phyloP scores from a whole-genome alignment of 92 coral and sea anemone genomes.

The Zoanthus solanderi region DNA sequence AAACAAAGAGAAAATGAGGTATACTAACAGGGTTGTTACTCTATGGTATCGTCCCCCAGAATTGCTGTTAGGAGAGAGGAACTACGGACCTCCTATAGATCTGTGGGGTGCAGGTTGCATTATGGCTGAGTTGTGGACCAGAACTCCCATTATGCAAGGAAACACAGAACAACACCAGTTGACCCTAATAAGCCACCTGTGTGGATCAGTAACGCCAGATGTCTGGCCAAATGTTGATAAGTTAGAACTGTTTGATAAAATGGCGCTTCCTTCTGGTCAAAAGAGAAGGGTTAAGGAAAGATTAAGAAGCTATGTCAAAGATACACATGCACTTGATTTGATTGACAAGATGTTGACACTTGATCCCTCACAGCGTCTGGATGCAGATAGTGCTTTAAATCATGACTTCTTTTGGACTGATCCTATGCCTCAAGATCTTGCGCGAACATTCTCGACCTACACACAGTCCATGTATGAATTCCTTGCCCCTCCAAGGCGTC shows the following conservation, averaged over 20 bases:
- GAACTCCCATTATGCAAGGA: constrained; percentile 99
- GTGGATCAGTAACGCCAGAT: constrained; percentile 92
- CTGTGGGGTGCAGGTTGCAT: constrained; percentile 99
- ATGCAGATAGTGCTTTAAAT: constrained; percentile 94
- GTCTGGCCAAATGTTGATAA: constrained; percentile 98
- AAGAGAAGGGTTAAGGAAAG: constrained; percentile 94
- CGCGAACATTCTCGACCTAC: constrained; percentile 89
- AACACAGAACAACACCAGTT: constrained; percentile 95
- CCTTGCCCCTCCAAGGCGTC: constrained; percentile 92
- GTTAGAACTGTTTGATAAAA: constrained; percentile 87
- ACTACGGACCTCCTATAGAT: constrained; percentile 99
- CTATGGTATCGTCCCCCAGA: constrained; percentile 99
- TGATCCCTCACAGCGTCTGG: constrained; percentile 91
- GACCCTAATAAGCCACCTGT: constrained; percentile 88
- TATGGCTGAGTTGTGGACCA: constrained; percentile 99
- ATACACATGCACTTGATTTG: constrained; percentile 90
- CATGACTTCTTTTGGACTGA: constrained; percentile 99
- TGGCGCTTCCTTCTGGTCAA: constrained; percentile 88
- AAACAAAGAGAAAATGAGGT: constrained; percentile 91
- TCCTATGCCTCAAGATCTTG: constrained; percentile 96
- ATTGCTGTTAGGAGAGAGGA: constrained; percentile 91
- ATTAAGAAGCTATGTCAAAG: constrained; percentile 85
- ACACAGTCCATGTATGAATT: constrained; percentile 97
- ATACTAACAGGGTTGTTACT: constrained; percentile 97
- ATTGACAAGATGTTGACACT: constrained; percentile 93